Percentiles rank a stretch among this genome's conserved stretches.
Conservation (phyloP, 53 echinoderm and acorn worm species). For the Stichopus horrens region DNA sequence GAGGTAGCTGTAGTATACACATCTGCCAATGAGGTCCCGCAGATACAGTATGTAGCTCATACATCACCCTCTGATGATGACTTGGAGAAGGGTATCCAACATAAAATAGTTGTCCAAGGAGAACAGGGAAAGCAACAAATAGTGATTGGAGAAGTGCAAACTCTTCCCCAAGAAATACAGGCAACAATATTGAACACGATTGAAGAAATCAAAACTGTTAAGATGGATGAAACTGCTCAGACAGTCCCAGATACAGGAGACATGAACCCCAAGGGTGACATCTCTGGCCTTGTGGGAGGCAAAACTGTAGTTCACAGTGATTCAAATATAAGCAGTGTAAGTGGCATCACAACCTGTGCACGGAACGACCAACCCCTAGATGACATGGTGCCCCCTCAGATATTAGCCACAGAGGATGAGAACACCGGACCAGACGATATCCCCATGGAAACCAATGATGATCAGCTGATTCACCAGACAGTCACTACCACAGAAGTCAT, state of each 20-base stretch:
- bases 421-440: constrained; percentile 38
- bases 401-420: constrained; percentile 44
- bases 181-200: constrained; percentile 45
- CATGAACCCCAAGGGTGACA: not conserved
- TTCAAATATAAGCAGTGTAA: constrained; percentile 5
- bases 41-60: constrained; percentile 23
- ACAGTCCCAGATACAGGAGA: constrained; percentile 6
- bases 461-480: constrained; percentile 23
- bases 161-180: constrained; percentile 43
- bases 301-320: constrained; percentile 16
- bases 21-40: constrained; percentile 11
- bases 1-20: constrained; percentile 42
- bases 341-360: constrained; percentile 34
- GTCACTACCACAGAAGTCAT: not conserved
- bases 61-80: not conserved
- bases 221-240: constrained; percentile 15
- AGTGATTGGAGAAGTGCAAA: constrained; percentile 44
- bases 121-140: constrained; percentile 19
- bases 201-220: constrained; percentile 30
- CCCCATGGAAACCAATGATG: constrained; percentile 27
- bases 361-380: constrained; percentile 38
- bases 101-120: constrained; percentile 40
- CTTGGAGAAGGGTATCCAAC: not conserved
- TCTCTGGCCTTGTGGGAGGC: not conserved
- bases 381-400: constrained; percentile 40